Base-by-base conservation (phyloP, 2,888 invertebrate genomes). In the Ophioninae sp. region DNA sequence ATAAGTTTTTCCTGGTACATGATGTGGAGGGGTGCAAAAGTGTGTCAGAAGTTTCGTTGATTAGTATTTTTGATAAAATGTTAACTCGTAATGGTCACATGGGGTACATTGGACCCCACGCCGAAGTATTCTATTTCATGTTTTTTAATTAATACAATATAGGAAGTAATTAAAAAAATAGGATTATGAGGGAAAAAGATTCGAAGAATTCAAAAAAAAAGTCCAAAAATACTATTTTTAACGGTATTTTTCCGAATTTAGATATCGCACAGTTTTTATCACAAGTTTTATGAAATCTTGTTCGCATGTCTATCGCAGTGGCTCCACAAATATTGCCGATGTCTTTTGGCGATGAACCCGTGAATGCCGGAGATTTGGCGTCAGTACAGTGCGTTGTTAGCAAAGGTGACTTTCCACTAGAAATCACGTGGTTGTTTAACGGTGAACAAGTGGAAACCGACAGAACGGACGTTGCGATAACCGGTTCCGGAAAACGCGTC, bases 321-420 rank as follows among this genome's bases (percentile, higher is more conserved):
- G 93, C 95, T 87, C 96, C 96, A 82, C 95, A 96, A 94, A 95
- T 96, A 88, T 94, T 95, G 88, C 95, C 95, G 63, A 96, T 96
- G 90, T 94, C 95, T 90, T 96, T 97, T 88, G 96, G 96, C 84
- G 96, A 96, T 73, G 96, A 96, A 88, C 94, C 96, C 79, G 95
- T 96, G 67, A 96, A 97, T 90, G 96, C 96, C 81, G 97, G 97
- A 6, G 96, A 97, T 86, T 95, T 95, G 85, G 95, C 96, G 59
- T 96, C 96, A 79, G 94, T 96, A 3, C 95, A 95, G 75, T 97
- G 97, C 91, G 95, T 95, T 61, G 96, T 96, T 37, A 95, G 94
- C 87, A 96, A 96, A 92, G 97, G 97, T 51, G 97, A 97, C 92
- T 93, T 95, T 85, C 97, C 97, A 10, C 93, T 97, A 81, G 94